Percentiles rank a stretch among this genome's conserved stretches.
These are phyloP conservation scores for Polia nebulosa DNA, from an alignment of 2,888 invertebrate species.

Conservation along the genomic window DNA sequence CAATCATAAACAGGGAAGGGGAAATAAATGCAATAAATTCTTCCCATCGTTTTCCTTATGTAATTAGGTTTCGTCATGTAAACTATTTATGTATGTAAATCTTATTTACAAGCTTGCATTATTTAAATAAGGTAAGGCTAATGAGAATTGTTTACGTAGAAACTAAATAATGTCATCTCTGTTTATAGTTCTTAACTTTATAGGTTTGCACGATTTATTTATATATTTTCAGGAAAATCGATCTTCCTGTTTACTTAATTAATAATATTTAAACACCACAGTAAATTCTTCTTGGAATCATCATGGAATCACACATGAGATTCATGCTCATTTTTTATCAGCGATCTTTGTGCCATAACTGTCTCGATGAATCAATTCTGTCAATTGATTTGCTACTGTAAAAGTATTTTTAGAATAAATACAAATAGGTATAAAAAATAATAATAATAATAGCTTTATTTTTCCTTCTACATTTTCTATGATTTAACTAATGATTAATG, in stretches of 20 bases:
- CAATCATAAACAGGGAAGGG: slow-evolving; percentile 46
- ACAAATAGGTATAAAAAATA: no score
- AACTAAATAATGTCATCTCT: slow-evolving; percentile 17
- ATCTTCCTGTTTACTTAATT: background rate
- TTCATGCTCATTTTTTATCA: background rate
- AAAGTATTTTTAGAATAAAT: no score
- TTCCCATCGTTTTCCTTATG: slow-evolving; percentile 48
- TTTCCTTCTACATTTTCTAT: no score
- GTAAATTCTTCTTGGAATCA: background rate
- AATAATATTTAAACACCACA: background rate
- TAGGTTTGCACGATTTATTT: no score
- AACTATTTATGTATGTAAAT: slow-evolving; percentile 9
- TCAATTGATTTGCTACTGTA: background rate
- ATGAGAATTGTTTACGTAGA: slow-evolving; percentile 24
- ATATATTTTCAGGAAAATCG: slow-evolving; percentile 24
- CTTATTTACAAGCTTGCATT: slow-evolving; percentile 27
- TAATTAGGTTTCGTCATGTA: slow-evolving; percentile 8
- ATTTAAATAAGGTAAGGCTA: slow-evolving; percentile 24
- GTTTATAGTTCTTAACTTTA: background rate
- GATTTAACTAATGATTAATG: no score
- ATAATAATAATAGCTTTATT: no score
- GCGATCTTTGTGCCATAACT: slow-evolving; percentile 1
- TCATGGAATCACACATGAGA: background rate
- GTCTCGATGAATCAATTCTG: background rate
- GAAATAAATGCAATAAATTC: slow-evolving; percentile 44